Base-by-base conservation (phyloP, 2,113 vertebrate genomes). In the Hypanus sabinus region DNA sequence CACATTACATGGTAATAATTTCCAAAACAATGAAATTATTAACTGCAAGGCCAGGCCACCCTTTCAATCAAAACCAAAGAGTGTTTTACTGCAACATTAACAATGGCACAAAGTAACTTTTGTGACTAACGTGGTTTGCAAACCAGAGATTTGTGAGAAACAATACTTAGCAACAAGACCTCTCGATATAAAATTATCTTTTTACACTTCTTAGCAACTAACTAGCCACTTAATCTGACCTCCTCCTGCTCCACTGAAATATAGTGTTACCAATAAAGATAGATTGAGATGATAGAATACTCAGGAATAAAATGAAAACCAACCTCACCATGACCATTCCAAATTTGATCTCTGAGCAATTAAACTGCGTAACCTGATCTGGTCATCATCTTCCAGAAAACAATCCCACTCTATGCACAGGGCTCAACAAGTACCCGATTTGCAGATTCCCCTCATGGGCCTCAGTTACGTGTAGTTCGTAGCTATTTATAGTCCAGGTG, bases 11-110 rank as follows among this genome's bases (percentile, higher is more conserved):
- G 8, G 55, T 18, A 30, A n/a, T 18, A 33, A 65, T 88, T 62
- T 88, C 4, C 57, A 88, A 62, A 65, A 65, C 85, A 65, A 88
- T 88, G 4, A 88, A 85, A 33, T 65, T 62, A 88, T 88, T 88
- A 88, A 30, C n/a, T 65, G 85, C 8, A 14, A 12, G 30, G 14
- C 60, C 60, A 88, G 30, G 60, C 27, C 33, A 65, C 65, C 11
- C 5, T 90, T 90, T 90, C 38, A 68, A 20, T 68, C 33, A 90
- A 90, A 90, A 16, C 33, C 33, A 62, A 90, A 65, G 60, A 65
- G 16, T 62, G 16, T 90, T 6, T 90, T 33, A 65, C 30, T 3
- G 60, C 14, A n/a, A 33, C 65, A 62, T 16, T 65, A 90, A 68
- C 60, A 90, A 90, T 14, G 16, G 30, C 14, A 16, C n/a, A 33